Evolutionary conservation across 2,113 vertebrate genomes (phyloP).

Genomic region (Spizaetus ornatus): DNA sequence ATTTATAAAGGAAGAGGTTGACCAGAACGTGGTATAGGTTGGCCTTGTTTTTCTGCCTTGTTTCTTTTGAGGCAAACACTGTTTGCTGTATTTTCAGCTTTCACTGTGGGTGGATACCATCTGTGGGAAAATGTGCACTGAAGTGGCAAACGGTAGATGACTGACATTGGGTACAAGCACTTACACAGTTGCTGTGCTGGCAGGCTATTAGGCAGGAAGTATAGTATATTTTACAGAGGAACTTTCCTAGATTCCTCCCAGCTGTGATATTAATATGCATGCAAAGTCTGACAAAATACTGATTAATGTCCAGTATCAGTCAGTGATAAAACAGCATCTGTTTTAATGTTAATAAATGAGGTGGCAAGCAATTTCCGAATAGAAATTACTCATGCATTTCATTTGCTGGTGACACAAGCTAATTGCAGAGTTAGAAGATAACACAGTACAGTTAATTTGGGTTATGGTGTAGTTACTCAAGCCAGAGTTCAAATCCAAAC

Average conservation of each 20-base stretch:
- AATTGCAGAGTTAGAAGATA: constrained; percentile 63
- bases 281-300: constrained; percentile 59
- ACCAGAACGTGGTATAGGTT: neutral
- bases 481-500: neutral
- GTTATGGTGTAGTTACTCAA: neutral
- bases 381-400: constrained; percentile 70
- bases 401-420: constrained; percentile 63
- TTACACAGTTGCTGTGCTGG: neutral
- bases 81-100: neutral
- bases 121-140: constrained; percentile 34
- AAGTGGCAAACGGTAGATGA: constrained; percentile 18
- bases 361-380: constrained; percentile 60
- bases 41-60: neutral
- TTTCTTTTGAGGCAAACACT: neutral
- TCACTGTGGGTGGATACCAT: constrained; percentile 33
- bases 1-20: neutral
- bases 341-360: constrained; percentile 70
- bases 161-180: neutral
- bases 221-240: neutral
- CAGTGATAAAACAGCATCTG: constrained; percentile 70
- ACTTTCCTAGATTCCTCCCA: neutral
- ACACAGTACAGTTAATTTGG: constrained; percentile 39
- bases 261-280: constrained; percentile 60
- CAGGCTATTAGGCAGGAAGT: neutral
- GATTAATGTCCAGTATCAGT: constrained; percentile 72